Evolutionary conservation across 92 coral and sea anemone genomes (phyloP), one percentile per base, ranked within the genome.

Genomic region (Palythoa caribaeorum): DNA sequence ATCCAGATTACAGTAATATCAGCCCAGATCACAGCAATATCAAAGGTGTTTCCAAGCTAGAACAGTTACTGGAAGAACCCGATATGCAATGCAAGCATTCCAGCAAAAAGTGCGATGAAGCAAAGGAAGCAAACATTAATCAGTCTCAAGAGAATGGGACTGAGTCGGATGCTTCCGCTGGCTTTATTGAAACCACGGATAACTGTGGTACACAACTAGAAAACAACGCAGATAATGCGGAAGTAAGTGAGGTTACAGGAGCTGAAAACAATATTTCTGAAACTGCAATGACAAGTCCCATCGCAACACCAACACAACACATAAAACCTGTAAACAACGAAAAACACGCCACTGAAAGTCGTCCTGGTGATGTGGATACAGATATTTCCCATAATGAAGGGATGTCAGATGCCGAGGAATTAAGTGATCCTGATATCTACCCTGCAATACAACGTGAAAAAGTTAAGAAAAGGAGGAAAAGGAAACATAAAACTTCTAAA

Each of bases 1-100:
- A 94, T 70, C 90, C 98, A 94, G 97, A 95, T 93, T 95, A 96
- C 96, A 94, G 98, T 93, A 92, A 79, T 81, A 89, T 94, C 95
- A 92, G 28, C 28, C 90, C 98, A 94, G 97, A 95, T 93, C 96
- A 96, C 96, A 94, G 98, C 94, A 92, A 79, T 81, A 89, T 94
- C 95, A 92, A 93, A 89, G 70, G 81, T 71, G 86, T 13, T 52
- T 93, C 93, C 53, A 87, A 90, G 77, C 66, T 90, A n/a, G 92
- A 92, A 50, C 90, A 92, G 83, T 80, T 95, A 35, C 72, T 91
- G 87, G 97, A 92, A 4, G 96, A 95, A 75, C 94, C 97, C 37
- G 95, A 95, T 71, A 92, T 90, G 89, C 99, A 95, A 52, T 97
- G 99, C 88, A 98, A 97, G 84, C 99, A 97, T 79, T 97, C 99